These are phyloP conservation scores for Urosaurus nigricauda DNA, from an alignment of 2,797 vertebrate genomes.

Conservation along the genomic window DNA sequence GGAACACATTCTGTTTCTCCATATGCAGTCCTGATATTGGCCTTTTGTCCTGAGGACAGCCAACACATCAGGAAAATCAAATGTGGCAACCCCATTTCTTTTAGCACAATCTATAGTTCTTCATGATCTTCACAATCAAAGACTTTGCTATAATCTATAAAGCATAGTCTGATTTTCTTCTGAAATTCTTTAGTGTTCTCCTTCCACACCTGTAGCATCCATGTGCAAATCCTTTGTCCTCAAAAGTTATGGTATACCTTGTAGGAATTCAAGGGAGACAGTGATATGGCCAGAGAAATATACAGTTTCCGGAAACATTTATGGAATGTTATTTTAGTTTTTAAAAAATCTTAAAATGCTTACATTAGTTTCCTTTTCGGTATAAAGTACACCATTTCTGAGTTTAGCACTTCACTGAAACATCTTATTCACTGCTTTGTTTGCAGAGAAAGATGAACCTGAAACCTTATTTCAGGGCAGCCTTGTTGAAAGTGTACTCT, in stretches of 20 bases:
- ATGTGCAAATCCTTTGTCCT: slow-evolving; percentile 22
- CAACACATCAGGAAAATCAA: too few species aligned
- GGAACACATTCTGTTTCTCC: too few species aligned
- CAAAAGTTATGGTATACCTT: slow-evolving; percentile 42
- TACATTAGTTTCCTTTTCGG: slow-evolving; percentile 64
- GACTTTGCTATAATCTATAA: too few species aligned
- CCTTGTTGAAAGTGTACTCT: slow-evolving; percentile 52
- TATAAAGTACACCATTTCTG: slow-evolving; percentile 20
- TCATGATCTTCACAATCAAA: too few species aligned
- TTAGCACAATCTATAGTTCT: too few species aligned
- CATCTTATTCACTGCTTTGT: slow-evolving; percentile 64
- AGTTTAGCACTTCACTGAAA: slow-evolving; percentile 62
- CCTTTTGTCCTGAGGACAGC: too few species aligned
- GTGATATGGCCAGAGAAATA: slow-evolving; percentile 19
- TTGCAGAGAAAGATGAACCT: slow-evolving; percentile 70
- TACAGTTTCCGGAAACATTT: slow-evolving; percentile 26
- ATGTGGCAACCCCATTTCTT: too few species aligned
- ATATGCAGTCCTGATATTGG: too few species aligned
- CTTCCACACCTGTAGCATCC: background rate
- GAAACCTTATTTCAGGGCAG: slow-evolving; percentile 49
- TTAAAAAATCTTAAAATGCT: background rate
- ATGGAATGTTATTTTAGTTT: slow-evolving; percentile 37
- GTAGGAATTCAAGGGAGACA: slow-evolving; percentile 41
- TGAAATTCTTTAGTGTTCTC: too few species aligned
- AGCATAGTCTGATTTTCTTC: too few species aligned